phyloP scores from a whole-genome alignment of 2,888 invertebrate species.

The Ypsolopha scabrella region DNA sequence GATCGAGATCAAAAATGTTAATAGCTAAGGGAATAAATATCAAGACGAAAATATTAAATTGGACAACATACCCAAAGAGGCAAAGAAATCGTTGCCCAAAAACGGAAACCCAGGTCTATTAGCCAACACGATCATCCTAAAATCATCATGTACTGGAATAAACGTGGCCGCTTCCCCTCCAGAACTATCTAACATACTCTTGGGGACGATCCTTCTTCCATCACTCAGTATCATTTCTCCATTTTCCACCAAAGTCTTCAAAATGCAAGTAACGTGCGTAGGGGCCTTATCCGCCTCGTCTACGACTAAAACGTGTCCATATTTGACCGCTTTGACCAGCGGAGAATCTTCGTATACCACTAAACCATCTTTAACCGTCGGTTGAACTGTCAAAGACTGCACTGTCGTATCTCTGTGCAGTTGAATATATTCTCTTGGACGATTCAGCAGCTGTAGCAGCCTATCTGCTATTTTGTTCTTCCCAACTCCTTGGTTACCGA shows the following conservation, averaged over 20 bases:
- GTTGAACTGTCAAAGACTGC: constrained; percentile 92
- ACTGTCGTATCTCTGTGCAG: constrained; percentile 95
- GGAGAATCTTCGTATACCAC: constrained; percentile 96
- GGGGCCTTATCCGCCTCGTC: constrained; percentile 99
- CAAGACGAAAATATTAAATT: too few species aligned
- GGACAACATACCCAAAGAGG: constrained; percentile 74
- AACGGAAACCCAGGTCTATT: constrained; percentile 98
- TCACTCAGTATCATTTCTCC: constrained; percentile 97
- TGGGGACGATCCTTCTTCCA: constrained; percentile 87
- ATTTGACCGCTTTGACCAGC: constrained; percentile 89
- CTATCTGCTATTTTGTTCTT: constrained; percentile 97
- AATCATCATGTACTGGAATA: constrained; percentile 91
- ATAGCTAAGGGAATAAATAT: too few species aligned
- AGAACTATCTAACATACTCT: constrained; percentile 47
- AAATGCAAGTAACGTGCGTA: constrained; percentile 95
- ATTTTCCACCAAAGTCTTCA: constrained; percentile 95
- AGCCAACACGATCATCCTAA: constrained; percentile 93
- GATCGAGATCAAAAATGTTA: too few species aligned
- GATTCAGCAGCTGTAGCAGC: constrained; percentile 86
- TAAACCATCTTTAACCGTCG: constrained; percentile 89
- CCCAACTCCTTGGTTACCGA: constrained; percentile 98
- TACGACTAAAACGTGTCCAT: constrained; percentile 91
- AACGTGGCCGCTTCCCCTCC: constrained; percentile 55
- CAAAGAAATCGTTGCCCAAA: constrained; percentile 96
- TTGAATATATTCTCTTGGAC: constrained; percentile 95